Percentiles rank a stretch among this genome's conserved stretches.
Evolutionary conservation across 2,113 vertebrate genomes (phyloP).

Genomic region (Gadus macrocephalus): DNA sequence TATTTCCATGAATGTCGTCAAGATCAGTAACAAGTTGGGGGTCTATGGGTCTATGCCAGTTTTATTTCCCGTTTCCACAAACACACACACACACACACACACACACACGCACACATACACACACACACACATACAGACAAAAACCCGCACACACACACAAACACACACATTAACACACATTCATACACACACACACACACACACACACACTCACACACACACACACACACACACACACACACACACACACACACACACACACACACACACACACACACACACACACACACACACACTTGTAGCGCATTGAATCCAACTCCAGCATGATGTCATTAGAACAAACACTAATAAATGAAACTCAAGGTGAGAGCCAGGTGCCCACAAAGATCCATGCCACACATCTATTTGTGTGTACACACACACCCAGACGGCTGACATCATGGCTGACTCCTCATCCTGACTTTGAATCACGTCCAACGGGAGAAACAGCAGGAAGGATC

Average conservation of each 20-base stretch:
- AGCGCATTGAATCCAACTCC: slow-evolving; percentile 18
- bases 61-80: neutral
- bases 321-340: slow-evolving; percentile 37
- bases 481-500: slow-evolving; percentile 53
- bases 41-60: neutral
- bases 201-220: too few relatives aligned
- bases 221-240: too few relatives aligned
- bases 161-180: too few relatives aligned
- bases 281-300: slow-evolving; percentile 10
- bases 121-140: too few relatives aligned
- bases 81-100: too few relatives aligned
- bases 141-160: too few relatives aligned
- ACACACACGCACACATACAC: too few relatives aligned
- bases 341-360: slow-evolving; percentile 38
- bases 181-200: too few relatives aligned
- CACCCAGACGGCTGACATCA: slow-evolving; percentile 67
- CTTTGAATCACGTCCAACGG: slow-evolving; percentile 68
- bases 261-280: neutral
- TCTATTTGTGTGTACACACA: slow-evolving; percentile 53
- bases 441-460: slow-evolving; percentile 58
- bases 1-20: too few relatives aligned
- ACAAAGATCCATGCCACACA: slow-evolving; percentile 59
- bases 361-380: slow-evolving; percentile 46
- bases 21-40: too few relatives aligned
- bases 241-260: slow-evolving; percentile 13